Evolutionary conservation across 2,888 invertebrate species (phyloP), one percentile per base, ranked within the genome.

Genomic region (Rhopalosiphum nymphaeae): DNA sequence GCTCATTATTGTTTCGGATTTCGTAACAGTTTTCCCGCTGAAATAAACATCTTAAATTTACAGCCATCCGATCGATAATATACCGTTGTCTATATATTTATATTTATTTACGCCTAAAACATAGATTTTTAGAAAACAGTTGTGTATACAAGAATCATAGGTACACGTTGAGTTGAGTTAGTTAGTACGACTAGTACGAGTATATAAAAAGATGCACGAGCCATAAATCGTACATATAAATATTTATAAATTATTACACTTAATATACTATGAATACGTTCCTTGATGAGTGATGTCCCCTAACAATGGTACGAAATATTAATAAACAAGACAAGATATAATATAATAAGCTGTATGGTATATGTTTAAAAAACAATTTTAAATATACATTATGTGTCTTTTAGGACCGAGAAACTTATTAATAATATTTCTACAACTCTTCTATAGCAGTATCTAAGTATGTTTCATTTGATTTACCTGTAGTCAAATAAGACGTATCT

Each of bases 171-270:
- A 61, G n/a, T 67, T 67, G n/a, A 61, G n/a, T 61, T 44, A 46
- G 44, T 46, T 46, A 46, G 44, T 46, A 46, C 44, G 44, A 46
- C 7, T 29, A 67, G 67, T 67, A n/a, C n/a, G 29, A n/a, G n/a
- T 67, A 13, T 10, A 61, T 61, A 67, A n/a, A 61, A 61, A n/a
- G 16, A 67, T 67, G 16, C 4, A n/a, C n/a, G n/a, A 16, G 16
- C 67, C 67, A 67, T 67, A 67, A 67, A n/a, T 67, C n/a, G 16
- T 67, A 7, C 9, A 5, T 67, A 67, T 67, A n/a, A 67, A 67
- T 67, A 67, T 67, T 67, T 67, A 67, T 67, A n/a, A n/a, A 67
- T 67, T 67, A 16, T 67, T 67, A 67, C 67, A 67, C 67, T n/a
- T n/a, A 16, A 67, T n/a, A n/a, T 67, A 5, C 16, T n/a, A 67